Evolutionary conservation across 2,113 vertebrate species (phyloP).

Genomic region (Burhinus oedicnemus): DNA sequence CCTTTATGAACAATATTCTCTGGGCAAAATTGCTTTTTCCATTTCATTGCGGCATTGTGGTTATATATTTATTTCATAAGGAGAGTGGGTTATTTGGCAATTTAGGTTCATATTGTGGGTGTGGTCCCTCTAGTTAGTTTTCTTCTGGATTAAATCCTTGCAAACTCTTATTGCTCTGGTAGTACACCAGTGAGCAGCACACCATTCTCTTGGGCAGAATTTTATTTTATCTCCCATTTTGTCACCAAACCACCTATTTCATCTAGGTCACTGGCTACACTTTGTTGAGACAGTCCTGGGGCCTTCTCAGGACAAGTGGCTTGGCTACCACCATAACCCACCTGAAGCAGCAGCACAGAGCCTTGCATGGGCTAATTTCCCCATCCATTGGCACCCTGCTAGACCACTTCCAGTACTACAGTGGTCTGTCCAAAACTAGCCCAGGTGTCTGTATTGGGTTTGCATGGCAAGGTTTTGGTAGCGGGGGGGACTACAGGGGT

Average conservation of each 20-base stretch:
- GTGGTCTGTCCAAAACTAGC: neutral
- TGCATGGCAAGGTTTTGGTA: neutral
- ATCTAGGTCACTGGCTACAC: neutral
- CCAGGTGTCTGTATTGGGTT: neutral
- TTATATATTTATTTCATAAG: slow-evolving; percentile 43
- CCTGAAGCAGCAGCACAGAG: neutral
- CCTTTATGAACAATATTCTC: slow-evolving; percentile 28
- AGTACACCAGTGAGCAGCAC: neutral
- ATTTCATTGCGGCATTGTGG: slow-evolving; percentile 19
- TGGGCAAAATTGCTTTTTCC: slow-evolving; percentile 42
- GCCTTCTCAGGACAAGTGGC: neutral
- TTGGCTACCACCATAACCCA: neutral
- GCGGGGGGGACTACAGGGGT: neutral
- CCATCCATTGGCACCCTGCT: neutral
- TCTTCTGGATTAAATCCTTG: neutral
- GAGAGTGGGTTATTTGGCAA: slow-evolving; percentile 12
- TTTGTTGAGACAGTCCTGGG: neutral
- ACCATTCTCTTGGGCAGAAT: neutral
- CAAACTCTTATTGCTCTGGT: neutral
- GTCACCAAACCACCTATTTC: neutral
- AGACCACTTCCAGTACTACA: neutral
- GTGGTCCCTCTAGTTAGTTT: neutral
- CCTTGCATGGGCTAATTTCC: neutral
- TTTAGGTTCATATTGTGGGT: slow-evolving; percentile 23
- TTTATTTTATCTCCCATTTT: neutral